Evolutionary conservation across 2,888 invertebrate genomes (phyloP).

Genomic region (Halocaridina rubra): DNA sequence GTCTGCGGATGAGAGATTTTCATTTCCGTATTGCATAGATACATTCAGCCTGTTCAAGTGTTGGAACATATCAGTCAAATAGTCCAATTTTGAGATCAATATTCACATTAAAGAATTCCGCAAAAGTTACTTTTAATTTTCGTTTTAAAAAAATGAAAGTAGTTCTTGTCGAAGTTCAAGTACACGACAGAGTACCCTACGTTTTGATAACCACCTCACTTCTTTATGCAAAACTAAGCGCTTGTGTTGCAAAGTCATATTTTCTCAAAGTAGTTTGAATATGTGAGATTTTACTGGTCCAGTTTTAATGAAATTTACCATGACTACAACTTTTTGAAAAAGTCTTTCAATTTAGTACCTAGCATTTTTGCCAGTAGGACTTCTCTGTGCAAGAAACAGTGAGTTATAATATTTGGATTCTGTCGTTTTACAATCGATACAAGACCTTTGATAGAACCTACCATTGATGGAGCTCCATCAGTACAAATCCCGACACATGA

Average conservation of each 20-base stretch:
- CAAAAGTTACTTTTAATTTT: neutral
- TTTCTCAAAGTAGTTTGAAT: too few relatives aligned
- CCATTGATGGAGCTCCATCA: neutral
- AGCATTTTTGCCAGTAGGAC: neutral
- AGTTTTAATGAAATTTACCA: slow-evolving; percentile 5
- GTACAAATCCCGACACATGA: too few relatives aligned
- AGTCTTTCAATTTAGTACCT: neutral
- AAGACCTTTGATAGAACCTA: neutral
- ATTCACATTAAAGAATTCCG: too few relatives aligned
- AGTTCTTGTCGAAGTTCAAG: neutral
- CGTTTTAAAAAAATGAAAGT: neutral
- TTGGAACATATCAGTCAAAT: too few relatives aligned
- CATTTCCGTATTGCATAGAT: neutral
- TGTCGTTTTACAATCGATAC: neutral
- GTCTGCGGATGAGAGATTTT: neutral
- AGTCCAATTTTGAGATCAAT: slow-evolving; percentile 8
- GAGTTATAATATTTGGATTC: neutral
- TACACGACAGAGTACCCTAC: neutral
- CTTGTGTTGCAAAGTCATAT: too few relatives aligned
- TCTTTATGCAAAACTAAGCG: too few relatives aligned
- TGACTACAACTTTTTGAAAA: neutral
- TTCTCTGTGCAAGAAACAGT: neutral
- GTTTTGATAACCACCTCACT: neutral
- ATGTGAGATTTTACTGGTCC: neutral
- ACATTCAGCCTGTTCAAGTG: neutral